These are phyloP conservation scores for Cryptoprocta ferox DNA, from an alignment of 2,797 vertebrate genomes.

Conservation along the genomic window DNA sequence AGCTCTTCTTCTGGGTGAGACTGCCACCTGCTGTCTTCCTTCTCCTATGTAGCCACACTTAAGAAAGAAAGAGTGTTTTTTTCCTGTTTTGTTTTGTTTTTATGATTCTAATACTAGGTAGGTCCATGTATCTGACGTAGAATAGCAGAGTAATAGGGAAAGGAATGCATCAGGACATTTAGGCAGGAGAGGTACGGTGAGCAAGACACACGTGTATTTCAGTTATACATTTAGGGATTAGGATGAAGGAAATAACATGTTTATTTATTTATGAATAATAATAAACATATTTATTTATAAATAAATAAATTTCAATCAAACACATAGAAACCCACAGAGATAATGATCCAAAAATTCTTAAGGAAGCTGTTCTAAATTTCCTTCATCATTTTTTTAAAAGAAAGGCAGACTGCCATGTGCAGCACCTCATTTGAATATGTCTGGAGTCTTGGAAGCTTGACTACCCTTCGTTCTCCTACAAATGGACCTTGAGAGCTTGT, in stretches of 20 bases:
- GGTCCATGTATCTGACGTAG: neutral
- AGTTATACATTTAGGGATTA: neutral
- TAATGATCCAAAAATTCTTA: neutral
- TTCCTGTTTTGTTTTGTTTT: too few relatives aligned
- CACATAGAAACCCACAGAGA: neutral
- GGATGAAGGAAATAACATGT: neutral
- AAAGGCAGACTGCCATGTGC: neutral
- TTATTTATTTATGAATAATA: neutral
- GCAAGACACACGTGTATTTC: neutral
- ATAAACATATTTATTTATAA: neutral
- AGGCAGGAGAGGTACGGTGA: too few relatives aligned
- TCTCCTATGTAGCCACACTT: neutral
- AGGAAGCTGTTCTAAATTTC: neutral
- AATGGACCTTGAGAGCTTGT: neutral
- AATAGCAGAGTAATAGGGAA: neutral
- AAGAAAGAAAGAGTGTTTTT: neutral
- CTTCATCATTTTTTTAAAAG: neutral
- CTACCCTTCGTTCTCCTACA: neutral
- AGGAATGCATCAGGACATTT: neutral
- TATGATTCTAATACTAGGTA: neutral
- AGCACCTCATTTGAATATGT: neutral
- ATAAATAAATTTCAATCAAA: neutral
- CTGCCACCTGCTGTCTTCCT: conserved; percentile 29
- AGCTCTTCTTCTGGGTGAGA: conserved; percentile 8
- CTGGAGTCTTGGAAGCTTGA: neutral